Conservation (phyloP, 2,797 vertebrate species). For the Selene dorsalis region DNA sequence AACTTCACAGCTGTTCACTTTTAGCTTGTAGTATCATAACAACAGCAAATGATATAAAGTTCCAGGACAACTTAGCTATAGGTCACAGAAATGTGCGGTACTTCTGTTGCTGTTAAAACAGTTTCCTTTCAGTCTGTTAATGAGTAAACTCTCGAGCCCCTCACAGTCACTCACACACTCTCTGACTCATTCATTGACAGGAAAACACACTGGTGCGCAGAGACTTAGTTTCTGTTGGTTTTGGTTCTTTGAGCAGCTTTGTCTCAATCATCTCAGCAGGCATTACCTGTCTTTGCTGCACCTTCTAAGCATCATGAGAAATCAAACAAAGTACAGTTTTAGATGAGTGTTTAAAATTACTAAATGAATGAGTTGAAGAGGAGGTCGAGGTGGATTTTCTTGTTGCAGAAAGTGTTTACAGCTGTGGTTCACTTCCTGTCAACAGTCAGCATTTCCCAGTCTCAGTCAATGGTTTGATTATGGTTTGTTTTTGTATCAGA, state of each 20-base stretch:
- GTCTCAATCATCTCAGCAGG: neutral
- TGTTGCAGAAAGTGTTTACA: neutral
- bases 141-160: neutral
- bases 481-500: neutral
- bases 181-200: neutral
- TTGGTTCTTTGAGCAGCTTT: neutral
- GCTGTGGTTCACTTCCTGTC: neutral
- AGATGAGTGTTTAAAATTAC: neutral
- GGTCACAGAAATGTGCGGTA: neutral
- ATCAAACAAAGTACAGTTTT: neutral
- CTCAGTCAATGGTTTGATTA: neutral
- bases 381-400: neutral
- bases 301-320: neutral
- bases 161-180: neutral
- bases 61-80: neutral
- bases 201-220: neutral
- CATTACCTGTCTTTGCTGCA: neutral
- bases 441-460: neutral
- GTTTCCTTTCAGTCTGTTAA: constrained; percentile 8
- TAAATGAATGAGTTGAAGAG: neutral
- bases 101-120: neutral
- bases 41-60: neutral
- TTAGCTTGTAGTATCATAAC: no score
- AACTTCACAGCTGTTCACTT: neutral
- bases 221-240: neutral